These are phyloP conservation scores for Moxostoma hubbsi DNA, from an alignment of 2,797 vertebrate species.

Conservation along the genomic window DNA sequence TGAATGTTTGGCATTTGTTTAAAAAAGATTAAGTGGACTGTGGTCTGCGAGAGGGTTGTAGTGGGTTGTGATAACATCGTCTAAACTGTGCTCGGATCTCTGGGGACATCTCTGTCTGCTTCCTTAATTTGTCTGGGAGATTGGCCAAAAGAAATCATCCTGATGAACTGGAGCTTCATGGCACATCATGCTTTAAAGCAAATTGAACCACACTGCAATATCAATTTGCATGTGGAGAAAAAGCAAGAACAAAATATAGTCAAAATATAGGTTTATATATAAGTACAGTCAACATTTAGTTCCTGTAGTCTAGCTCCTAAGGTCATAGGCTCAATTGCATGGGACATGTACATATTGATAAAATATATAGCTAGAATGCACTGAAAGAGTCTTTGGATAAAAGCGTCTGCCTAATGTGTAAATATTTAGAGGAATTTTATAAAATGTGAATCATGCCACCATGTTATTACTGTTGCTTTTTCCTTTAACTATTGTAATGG, in stretches of 20 bases:
- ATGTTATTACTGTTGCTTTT: neutral
- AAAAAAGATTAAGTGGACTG: slow-evolving; percentile 19
- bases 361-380: too few species aligned
- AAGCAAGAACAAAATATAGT: slow-evolving; percentile 6
- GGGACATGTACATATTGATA: too few species aligned
- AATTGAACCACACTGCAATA: slow-evolving; percentile 42
- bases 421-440: neutral
- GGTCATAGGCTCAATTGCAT: too few species aligned
- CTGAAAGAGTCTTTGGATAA: too few species aligned
- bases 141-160: slow-evolving; percentile 55
- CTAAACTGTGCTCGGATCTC: slow-evolving; percentile 29
- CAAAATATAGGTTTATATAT: slow-evolving; percentile 12
- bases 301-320: too few species aligned
- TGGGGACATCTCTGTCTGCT: slow-evolving; percentile 39
- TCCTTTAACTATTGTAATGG: neutral
- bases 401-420: too few species aligned
- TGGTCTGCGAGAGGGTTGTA: neutral
- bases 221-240: slow-evolving; percentile 46
- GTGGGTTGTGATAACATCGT: slow-evolving; percentile 35
- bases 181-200: slow-evolving; percentile 51
- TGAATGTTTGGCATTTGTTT: slow-evolving; percentile 8
- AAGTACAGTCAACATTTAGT: too few species aligned
- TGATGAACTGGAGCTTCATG: slow-evolving; percentile 50
- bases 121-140: slow-evolving; percentile 58
- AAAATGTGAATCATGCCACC: neutral